phyloP scores from a whole-genome alignment of 53 echinoderm and acorn worm genomes.

The Glandiceps talaboti region DNA sequence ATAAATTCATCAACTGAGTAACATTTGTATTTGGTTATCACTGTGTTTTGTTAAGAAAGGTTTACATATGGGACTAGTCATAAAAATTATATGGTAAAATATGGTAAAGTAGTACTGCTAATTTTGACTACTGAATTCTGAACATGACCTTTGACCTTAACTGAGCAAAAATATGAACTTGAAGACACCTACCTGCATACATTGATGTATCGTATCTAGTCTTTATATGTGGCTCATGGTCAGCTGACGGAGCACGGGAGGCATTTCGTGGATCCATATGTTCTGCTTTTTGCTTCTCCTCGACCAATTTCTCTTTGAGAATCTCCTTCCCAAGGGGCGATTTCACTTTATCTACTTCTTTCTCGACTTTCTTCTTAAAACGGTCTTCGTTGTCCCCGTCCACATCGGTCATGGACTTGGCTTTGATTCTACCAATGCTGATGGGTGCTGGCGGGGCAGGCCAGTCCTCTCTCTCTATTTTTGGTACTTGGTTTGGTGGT shows the following conservation, averaged over 20 bases:
- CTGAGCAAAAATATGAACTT: no score
- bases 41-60: no score
- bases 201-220: constrained; percentile 72
- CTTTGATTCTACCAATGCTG: constrained; percentile 32
- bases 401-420: constrained; percentile 65
- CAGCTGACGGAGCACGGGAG: constrained; percentile 79
- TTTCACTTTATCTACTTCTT: constrained; percentile 52
- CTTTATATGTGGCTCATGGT: constrained; percentile 52
- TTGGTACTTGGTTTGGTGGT: constrained; percentile 49
- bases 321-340: constrained; percentile 81
- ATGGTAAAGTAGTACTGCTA: no score
- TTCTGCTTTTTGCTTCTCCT: constrained; percentile 48
- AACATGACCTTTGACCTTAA: no score
- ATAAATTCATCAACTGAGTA: no score
- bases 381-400: constrained; percentile 38
- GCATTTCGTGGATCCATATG: constrained; percentile 79
- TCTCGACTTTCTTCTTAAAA: constrained; percentile 12
- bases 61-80: no score
- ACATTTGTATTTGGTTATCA: no score
- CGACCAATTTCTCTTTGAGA: constrained; percentile 37
- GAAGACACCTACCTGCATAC: constrained; percentile 63
- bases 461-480: constrained; percentile 87
- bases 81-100: no score
- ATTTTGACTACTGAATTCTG: no score
- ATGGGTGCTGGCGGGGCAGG: constrained; percentile 74